Base-by-base conservation (phyloP, 2,888 invertebrate genomes). In the Plagodis dolabraria region DNA sequence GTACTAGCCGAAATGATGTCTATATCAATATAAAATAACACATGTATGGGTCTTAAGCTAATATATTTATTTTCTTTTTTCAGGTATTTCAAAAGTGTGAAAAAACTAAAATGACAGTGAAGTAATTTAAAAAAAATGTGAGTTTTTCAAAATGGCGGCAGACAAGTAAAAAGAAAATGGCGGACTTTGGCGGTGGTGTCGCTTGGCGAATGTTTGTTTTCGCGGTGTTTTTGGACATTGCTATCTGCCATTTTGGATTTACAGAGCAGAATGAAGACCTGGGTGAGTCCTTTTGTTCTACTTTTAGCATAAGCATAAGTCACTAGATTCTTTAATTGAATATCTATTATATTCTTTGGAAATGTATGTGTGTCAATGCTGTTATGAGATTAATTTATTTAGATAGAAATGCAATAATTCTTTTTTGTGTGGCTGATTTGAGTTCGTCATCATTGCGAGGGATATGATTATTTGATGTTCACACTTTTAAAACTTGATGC, bases 201-300 rank as follows among this genome's bases (percentile, higher is more conserved):
- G 75, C 78, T 68, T 78, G 83, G 74, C 72, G 79, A 57, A 75
- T 77, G 75, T 67, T 88, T 51, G 66, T 86, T 45, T 72, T 87
- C 44, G 76, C 78, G 5, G 67, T 85, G 63, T 69, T 87, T 47
- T 63, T 86, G 42, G 80, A 85, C 65, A 72, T 75, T 40, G 80
- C 77, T 43, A 73, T 81, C 43, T 84, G 86, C 68, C 83, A 84
- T 57, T 77, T 77, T 47, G 74, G 77, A 9, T 83, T 84, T 74
- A 78, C 81, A 1, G 82, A 83, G 59, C 83, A 84, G 36, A 82
- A 80, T 69, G 88, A 89, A 58, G 90, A 90, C 61, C 76, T 87
- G 64, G 89, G 89, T 89, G 74, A 83, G 87, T 49, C 51, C 6
- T 43, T 43, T 43, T 22, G 22, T 22, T 22, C 22, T 22, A 22